Evolutionary conservation across 2,797 vertebrate genomes (phyloP), one percentile per base, ranked within the genome.

Genomic region (Lutjanus argentimaculatus): DNA sequence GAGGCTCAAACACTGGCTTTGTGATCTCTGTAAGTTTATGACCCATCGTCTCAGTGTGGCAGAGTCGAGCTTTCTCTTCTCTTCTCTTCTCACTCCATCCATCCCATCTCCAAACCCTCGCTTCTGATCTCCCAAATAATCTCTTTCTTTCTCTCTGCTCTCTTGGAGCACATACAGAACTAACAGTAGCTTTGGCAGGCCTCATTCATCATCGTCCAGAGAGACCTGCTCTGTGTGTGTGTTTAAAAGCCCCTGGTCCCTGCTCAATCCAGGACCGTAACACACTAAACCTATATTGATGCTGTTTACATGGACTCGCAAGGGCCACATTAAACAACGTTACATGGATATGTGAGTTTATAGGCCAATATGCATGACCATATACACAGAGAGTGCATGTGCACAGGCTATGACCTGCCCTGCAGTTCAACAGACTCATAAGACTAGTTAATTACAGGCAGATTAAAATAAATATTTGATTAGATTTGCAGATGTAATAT

Each of bases 391-490:
- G 36, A 21, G 53, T 51, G 64, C 21, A 51, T 16, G 52, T 67
- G 13, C 42, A 7, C 58, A 36, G 43, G 62, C 56, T 48, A 1
- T 22, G 14, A 68, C 56, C 61, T 63, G 57, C 48, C 59, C 25
- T 51, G 49, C 75, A 75, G 22, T 57, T 30, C 42, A 7, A 7
- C 21, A 16, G 16, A 16, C 45, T 42, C 22, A 21, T n/a, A 73
- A 49, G 45, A 14, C 17, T 1, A 67, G 48, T 76, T 83, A 25
- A 84, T 81, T 55, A 70, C 40, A 48, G 22, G 12, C 51, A n/a
- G 42, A 70, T 72, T 76, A 36, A 72, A 83, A 76, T 80, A 64
- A 79, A 89, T 85, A 77, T 79, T 87, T 55, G 25, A 83, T 87
- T 0, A 61, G 56, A 83, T 82, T 80, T 88, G 51, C 48, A 51